A percentile compares a stretch with the other conserved stretches of the same genome.
Evolutionary conservation across 2,888 invertebrate species (phyloP).

Genomic region (Nomada ruficornis): DNA sequence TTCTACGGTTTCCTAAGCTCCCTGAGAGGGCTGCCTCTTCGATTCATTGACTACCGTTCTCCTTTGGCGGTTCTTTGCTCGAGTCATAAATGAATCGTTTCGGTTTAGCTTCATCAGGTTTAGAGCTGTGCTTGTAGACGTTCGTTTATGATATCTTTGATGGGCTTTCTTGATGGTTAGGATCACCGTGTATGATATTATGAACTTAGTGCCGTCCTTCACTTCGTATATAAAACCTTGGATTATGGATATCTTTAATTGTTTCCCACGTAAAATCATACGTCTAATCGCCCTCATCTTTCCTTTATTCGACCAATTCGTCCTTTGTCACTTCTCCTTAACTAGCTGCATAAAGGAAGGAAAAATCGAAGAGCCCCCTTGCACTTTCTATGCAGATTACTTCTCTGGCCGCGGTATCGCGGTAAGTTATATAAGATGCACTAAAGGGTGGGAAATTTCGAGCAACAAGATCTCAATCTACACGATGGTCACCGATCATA

Average conservation of each 20-base stretch:
- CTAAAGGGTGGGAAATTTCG: not conserved
- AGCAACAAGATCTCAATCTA: not conserved
- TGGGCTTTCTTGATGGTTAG: not conserved
- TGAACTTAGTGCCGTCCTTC: too few species aligned
- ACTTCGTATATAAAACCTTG: not conserved
- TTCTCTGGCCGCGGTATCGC: too few species aligned
- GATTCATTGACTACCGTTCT: not conserved
- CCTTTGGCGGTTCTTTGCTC: not conserved
- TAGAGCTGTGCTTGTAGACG: too few species aligned
- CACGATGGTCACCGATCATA: too few species aligned
- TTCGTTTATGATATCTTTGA: not conserved
- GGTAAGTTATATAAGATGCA: not conserved
- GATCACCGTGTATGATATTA: not conserved
- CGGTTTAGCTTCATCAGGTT: not conserved
- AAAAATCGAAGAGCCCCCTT: too few species aligned
- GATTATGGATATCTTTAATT: not conserved
- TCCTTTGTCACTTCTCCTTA: too few species aligned
- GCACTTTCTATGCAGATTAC: too few species aligned
- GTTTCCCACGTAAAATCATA: not conserved
- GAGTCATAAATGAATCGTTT: not conserved
- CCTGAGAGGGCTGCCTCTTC: conserved; percentile 26
- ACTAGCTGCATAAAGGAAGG: too few species aligned
- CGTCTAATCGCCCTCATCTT: too few species aligned
- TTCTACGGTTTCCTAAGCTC: conserved; percentile 53
- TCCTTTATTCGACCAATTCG: too few species aligned